Conservation (phyloP, 2,797 vertebrate species). For the Sandelia bainsii region DNA sequence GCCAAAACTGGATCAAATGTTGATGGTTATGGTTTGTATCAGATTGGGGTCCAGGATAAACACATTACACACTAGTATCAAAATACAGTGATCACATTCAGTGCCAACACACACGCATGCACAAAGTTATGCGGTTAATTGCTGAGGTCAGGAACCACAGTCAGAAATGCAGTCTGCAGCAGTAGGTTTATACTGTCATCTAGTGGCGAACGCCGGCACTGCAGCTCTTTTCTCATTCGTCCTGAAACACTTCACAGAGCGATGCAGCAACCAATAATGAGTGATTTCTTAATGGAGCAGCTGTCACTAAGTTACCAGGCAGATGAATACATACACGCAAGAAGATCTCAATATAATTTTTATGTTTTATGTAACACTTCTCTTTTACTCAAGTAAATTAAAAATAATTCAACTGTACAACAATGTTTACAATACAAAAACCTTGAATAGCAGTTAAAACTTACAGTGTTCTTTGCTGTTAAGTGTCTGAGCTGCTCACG, state of each 20-base stretch:
- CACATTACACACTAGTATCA: not conserved
- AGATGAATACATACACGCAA: slow-evolving; percentile 49
- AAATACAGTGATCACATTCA: no score
- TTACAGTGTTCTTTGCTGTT: not conserved
- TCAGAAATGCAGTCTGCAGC: not conserved
- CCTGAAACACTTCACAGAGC: slow-evolving; percentile 47
- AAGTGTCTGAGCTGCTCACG: not conserved
- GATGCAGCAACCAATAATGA: slow-evolving; percentile 71
- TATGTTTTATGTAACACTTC: not conserved
- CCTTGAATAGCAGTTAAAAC: not conserved
- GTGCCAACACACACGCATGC: not conserved
- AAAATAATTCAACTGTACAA: not conserved
- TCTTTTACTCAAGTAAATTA: no score
- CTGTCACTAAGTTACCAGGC: slow-evolving; percentile 74
- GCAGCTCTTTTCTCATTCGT: slow-evolving; percentile 66
- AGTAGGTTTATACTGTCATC: slow-evolving; percentile 37
- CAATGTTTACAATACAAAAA: not conserved
- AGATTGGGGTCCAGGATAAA: not conserved
- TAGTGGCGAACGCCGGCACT: slow-evolving; percentile 27
- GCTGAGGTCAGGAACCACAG: not conserved
- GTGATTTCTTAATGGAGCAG: slow-evolving; percentile 51
- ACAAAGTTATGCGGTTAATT: not conserved
- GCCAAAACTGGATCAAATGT: not conserved
- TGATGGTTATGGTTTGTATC: not conserved
- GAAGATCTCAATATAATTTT: not conserved